A percentile compares a stretch with the other conserved stretches of the same genome.
phyloP scores from a whole-genome alignment of 53 echinoderm and acorn worm genomes.

The Actinopyga echinites region DNA sequence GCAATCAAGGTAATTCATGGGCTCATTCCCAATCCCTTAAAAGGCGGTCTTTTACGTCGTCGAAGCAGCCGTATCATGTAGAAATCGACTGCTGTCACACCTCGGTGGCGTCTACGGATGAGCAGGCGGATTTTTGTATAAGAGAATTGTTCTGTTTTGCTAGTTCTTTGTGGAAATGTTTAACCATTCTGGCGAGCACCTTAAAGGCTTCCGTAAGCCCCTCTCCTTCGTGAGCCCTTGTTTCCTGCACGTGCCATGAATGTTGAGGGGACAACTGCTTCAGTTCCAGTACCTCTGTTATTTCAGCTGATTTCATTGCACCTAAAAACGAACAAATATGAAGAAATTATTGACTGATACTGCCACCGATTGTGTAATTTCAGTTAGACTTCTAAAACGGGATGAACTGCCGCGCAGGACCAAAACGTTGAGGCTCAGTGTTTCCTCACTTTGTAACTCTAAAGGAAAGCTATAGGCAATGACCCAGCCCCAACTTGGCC shows the following conservation, averaged over 20 bases:
- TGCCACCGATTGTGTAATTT: too few relatives aligned
- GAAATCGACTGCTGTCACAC: background rate
- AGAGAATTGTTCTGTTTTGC: conserved; percentile 45
- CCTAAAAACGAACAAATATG: conserved; percentile 34
- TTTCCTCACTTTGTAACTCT: too few relatives aligned
- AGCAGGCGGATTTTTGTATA: background rate
- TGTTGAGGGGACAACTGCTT: conserved; percentile 69
- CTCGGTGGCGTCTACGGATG: conserved; percentile 13
- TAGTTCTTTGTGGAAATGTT: conserved; percentile 86
- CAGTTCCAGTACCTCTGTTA: conserved; percentile 78
- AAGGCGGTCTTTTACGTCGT: too few relatives aligned
- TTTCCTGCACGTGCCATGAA: conserved; percentile 81
- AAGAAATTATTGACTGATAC: background rate
- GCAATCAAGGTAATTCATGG: too few relatives aligned
- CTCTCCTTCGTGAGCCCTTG: conserved; percentile 83
- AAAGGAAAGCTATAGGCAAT: too few relatives aligned
- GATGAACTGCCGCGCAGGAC: too few relatives aligned
- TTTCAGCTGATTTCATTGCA: conserved; percentile 70
- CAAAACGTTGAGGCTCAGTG: too few relatives aligned
- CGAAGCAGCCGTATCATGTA: too few relatives aligned
- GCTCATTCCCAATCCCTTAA: too few relatives aligned
- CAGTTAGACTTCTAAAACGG: too few relatives aligned
- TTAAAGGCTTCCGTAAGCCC: conserved; percentile 88
- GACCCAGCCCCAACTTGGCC: too few relatives aligned
- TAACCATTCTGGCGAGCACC: conserved; percentile 86